These are phyloP conservation scores for Pangasius djambal DNA, from an alignment of 2,797 vertebrate genomes.

Conservation along the genomic window DNA sequence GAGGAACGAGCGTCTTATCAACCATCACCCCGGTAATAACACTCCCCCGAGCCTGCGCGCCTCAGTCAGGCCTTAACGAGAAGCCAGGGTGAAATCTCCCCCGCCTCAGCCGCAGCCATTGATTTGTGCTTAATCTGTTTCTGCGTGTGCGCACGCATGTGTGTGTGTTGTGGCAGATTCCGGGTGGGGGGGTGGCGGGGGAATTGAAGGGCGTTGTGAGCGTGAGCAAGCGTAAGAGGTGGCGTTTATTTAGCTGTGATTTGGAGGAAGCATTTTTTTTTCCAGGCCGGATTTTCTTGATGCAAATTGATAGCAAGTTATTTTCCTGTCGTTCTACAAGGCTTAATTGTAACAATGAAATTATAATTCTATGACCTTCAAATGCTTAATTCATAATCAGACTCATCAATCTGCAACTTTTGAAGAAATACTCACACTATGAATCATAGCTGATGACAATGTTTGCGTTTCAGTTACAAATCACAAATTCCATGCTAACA, in stretches of 20 bases:
- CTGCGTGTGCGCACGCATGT: conserved; percentile 54
- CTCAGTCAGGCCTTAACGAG: conserved; percentile 84
- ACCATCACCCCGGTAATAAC: conserved; percentile 87
- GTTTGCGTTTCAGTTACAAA: neutral
- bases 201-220: conserved; percentile 50
- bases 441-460: neutral
- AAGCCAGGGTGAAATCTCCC: conserved; percentile 85
- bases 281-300: conserved; percentile 46
- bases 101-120: conserved; percentile 81
- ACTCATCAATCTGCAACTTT: neutral
- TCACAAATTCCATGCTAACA: neutral
- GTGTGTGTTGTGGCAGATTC: conserved; percentile 25
- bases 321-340: conserved; percentile 5
- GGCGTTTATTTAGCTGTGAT: conserved; percentile 57
- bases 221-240: conserved; percentile 57
- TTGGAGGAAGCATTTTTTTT: conserved; percentile 44
- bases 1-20: conserved; percentile 90
- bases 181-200: conserved; percentile 46
- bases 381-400: conserved; percentile 8
- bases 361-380: neutral
- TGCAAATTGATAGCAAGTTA: conserved; percentile 9
- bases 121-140: conserved; percentile 87
- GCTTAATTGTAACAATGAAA: neutral
- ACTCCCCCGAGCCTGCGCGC: conserved; percentile 80
- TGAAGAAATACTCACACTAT: neutral